phyloP scores from a whole-genome alignment of 2,888 invertebrate genomes.

The Orthonychiurus folsomi region DNA sequence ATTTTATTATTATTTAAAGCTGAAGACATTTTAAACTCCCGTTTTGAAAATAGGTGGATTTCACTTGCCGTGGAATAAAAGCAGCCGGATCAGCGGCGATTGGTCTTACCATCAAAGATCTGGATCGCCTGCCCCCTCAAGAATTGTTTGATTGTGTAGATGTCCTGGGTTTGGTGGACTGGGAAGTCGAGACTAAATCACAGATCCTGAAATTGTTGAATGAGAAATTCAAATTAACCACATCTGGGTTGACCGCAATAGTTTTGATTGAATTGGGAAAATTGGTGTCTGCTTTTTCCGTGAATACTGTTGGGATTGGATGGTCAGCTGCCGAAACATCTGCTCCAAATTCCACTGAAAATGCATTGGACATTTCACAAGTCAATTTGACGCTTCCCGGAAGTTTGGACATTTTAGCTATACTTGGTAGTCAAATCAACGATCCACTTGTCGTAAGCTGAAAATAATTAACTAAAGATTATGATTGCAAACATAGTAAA shows the following conservation, averaged over 20 bases:
- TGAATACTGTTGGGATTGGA: not conserved
- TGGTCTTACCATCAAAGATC: constrained; percentile 32
- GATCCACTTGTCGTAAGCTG: constrained; percentile 27
- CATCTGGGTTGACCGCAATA: constrained; percentile 21
- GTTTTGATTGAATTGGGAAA: constrained; percentile 36
- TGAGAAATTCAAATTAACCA: constrained; percentile 23
- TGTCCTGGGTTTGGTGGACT: constrained; percentile 33
- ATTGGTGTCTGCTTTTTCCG: constrained; percentile 28
- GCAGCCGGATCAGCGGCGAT: constrained; percentile 33
- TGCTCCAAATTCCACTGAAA: not conserved
- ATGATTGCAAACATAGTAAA: no score
- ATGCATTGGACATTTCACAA: constrained; percentile 21
- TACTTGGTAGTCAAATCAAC: constrained; percentile 28
- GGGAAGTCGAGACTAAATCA: constrained; percentile 30
- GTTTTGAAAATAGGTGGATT: not conserved
- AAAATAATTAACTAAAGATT: not conserved
- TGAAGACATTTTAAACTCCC: not conserved
- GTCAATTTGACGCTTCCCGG: constrained; percentile 30
- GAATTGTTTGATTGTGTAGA: constrained; percentile 38
- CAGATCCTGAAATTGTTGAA: constrained; percentile 25
- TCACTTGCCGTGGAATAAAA: constrained; percentile 36
- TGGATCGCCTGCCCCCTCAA: constrained; percentile 20
- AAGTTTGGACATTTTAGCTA: constrained; percentile 27
- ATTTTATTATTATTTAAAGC: not conserved
- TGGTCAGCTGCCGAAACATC: not conserved